Conservation (phyloP, 2,113 vertebrate species). For the Marmota flaviventris region DNA sequence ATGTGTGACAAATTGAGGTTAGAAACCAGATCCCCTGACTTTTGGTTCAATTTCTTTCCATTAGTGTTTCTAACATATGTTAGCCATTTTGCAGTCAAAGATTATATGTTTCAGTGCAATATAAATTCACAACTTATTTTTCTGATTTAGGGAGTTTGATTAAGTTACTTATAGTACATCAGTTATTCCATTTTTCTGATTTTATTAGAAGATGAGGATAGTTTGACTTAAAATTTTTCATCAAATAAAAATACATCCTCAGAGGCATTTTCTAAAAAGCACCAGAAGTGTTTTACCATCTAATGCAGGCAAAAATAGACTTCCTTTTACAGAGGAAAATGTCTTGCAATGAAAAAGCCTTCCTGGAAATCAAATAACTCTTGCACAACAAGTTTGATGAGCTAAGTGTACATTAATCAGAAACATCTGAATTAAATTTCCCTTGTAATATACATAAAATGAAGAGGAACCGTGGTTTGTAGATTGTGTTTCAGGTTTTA, state of each 20-base stretch:
- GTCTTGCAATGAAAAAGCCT: conserved; percentile 60
- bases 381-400: conserved; percentile 77
- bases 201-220: conserved; percentile 12
- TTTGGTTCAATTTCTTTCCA: conserved; percentile 66
- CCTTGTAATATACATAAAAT: conserved; percentile 83
- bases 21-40: conserved; percentile 61
- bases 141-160: conserved; percentile 63
- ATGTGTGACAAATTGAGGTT: not conserved
- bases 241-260: conserved; percentile 13
- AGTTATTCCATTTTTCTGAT: conserved; percentile 28
- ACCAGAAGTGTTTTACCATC: conserved; percentile 23
- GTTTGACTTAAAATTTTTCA: not conserved
- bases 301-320: conserved; percentile 10
- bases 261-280: not conserved
- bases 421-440: conserved; percentile 84
- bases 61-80: conserved; percentile 66
- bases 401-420: conserved; percentile 79
- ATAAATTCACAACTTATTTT: conserved; percentile 74
- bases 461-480: conserved; percentile 80
- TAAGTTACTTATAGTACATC: conserved; percentile 58
- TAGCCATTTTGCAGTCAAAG: conserved; percentile 73
- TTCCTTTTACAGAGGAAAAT: conserved; percentile 55
- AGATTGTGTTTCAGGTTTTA: conserved; percentile 81
- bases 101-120: conserved; percentile 20
- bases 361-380: conserved; percentile 77